Evolutionary conservation across 2,888 invertebrate species (phyloP).

Genomic region (Caenorhabditis sinica): DNA sequence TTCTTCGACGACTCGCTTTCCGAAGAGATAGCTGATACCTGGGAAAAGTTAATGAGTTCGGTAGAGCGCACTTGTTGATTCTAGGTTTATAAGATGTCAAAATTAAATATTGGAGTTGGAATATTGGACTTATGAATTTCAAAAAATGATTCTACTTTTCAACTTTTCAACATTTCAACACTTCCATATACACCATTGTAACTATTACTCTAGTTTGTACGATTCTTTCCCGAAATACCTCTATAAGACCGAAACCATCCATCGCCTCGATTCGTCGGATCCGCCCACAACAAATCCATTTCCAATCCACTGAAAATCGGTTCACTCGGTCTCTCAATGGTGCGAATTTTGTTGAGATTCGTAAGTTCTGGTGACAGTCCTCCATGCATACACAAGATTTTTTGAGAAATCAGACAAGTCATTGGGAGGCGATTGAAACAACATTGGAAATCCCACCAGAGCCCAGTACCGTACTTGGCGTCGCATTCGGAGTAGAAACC

Average conservation of each 20-base stretch:
- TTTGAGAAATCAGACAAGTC: constrained; percentile 77
- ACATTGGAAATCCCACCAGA: constrained; percentile 81
- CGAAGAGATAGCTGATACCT: constrained; percentile 79
- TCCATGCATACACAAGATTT: constrained; percentile 79
- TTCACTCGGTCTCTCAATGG: constrained; percentile 75
- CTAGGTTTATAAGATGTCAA: too few species aligned
- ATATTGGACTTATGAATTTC: too few species aligned
- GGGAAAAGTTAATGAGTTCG: constrained; percentile 14
- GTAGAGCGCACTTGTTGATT: not conserved
- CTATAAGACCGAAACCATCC: constrained; percentile 73
- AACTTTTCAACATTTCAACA: too few species aligned
- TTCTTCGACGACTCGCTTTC: constrained; percentile 74
- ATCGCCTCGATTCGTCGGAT: constrained; percentile 78
- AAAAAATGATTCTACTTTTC: too few species aligned
- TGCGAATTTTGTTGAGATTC: constrained; percentile 72
- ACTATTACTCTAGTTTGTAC: too few species aligned
- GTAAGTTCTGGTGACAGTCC: constrained; percentile 77
- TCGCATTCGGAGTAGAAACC: constrained; percentile 78
- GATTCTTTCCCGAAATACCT: constrained; percentile 28
- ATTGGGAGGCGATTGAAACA: constrained; percentile 79
- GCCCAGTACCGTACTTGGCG: constrained; percentile 76
- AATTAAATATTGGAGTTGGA: too few species aligned
- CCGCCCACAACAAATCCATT: constrained; percentile 79
- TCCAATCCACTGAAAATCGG: constrained; percentile 76
- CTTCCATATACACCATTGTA: too few species aligned